Base-by-base conservation (phyloP, 2,797 vertebrate species). In the Microtus californicus region DNA sequence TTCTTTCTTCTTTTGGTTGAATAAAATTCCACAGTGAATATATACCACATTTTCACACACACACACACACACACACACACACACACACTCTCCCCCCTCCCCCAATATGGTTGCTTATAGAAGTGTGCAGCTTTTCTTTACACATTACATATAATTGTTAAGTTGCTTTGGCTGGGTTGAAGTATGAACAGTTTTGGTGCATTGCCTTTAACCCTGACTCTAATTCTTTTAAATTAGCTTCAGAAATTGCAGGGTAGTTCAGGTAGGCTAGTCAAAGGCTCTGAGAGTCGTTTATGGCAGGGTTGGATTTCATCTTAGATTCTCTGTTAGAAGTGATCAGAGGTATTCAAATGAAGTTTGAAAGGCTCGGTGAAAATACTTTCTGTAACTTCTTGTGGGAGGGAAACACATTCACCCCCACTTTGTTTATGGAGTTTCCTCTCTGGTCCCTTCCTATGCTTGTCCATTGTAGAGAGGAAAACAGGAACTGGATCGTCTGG, bases 361-460 rank as follows among this genome's bases (percentile, higher is more conserved):
- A 27, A 91, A 91, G 90, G 45, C 40, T 87, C 67, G 65, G 43
- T 79, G 93, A 89, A 94, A 94, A 86, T 89, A 48, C 79, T 90
- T 76, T 48, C 79, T 63, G 31, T 54, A 51, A 2, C 59, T 93
- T 92, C 90, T 90, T 45, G 5, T 5, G 0, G 56, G n/a, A 43
- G 59, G 61, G 56, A 74, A 56, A 95, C 31, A 65, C 69, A 94
- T 92, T 94, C 80, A 91, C 86, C 78, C 40, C 3, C 45, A 91
- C 91, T 93, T 97, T 95, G 92, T 93, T 96, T 88, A 87, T 85
- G 92, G 83, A 78, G 92, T 97, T 97, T 96, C 74, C 88, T 93
- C 89, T 94, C n/a, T 82, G 94, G 65, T 92, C 54, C 79, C 65
- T 97, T 96, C 87, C 85, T 94, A 85, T 92, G 82, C 76, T 54